phyloP scores from a whole-genome alignment of 2,888 invertebrate species.

The Azorinus chamasolen region DNA sequence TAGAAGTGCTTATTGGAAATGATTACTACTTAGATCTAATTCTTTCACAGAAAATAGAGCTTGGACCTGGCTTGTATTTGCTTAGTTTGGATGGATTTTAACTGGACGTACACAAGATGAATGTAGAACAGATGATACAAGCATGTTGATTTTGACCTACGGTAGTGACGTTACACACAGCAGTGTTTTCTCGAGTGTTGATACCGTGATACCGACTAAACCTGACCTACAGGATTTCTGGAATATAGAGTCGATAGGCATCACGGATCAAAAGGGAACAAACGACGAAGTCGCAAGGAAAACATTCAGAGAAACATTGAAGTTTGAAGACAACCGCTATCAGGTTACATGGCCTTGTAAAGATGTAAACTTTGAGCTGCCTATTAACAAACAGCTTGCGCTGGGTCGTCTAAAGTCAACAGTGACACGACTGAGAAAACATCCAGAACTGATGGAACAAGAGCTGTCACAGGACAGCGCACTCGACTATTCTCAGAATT shows the following conservation, averaged over 20 bases:
- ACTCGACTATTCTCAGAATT: too few species aligned
- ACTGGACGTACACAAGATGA: neutral
- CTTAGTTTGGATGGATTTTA: neutral
- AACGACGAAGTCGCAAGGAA: slow-evolving; percentile 21
- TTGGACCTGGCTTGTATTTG: too few species aligned
- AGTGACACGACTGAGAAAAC: neutral
- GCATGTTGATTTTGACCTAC: slow-evolving; percentile 23
- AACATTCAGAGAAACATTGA: slow-evolving; percentile 17
- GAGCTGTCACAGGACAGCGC: too few species aligned
- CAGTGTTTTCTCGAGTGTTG: neutral
- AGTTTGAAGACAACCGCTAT: slow-evolving; percentile 22
- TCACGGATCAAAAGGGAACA: slow-evolving; percentile 4
- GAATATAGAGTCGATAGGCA: slow-evolving; percentile 4
- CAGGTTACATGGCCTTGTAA: slow-evolving; percentile 33
- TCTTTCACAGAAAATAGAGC: slow-evolving; percentile 2
- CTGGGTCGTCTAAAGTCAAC: slow-evolving; percentile 19
- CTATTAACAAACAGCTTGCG: slow-evolving; percentile 26
- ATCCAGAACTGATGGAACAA: too few species aligned
- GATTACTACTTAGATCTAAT: slow-evolving; percentile 32
- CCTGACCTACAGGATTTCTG: neutral
- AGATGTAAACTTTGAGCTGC: slow-evolving; percentile 13
- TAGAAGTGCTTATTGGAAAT: slow-evolving; percentile 30
- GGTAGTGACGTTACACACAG: slow-evolving; percentile 1
- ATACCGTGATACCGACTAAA: neutral
- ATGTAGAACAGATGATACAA: neutral